phyloP scores from a whole-genome alignment of 2,797 vertebrate genomes.

The Myotis daubentonii region DNA sequence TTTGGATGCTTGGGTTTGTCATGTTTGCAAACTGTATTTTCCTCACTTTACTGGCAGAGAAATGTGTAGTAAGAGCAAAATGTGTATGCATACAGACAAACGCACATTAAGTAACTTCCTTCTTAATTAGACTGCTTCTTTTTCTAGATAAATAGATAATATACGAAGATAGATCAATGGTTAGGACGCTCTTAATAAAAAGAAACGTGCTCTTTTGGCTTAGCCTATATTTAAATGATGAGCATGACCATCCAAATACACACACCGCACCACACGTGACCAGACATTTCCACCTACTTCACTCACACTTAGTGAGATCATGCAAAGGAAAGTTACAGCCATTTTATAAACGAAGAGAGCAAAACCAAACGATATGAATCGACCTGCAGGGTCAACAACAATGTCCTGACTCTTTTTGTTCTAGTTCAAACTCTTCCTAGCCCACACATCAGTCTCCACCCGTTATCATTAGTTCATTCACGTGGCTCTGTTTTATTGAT shows the following conservation, averaged over 20 bases:
- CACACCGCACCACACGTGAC: not conserved
- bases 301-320: not conserved
- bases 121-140: not conserved
- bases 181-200: not conserved
- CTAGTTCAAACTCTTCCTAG: not conserved
- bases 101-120: not conserved
- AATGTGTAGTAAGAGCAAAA: constrained; percentile 15
- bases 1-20: constrained; percentile 60
- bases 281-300: not conserved
- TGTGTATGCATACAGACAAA: not conserved
- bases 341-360: not conserved
- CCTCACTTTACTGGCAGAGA: constrained; percentile 4
- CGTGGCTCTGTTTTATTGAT: not conserved
- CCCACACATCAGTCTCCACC: no score
- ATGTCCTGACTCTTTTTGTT: not conserved
- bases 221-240: not conserved
- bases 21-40: constrained; percentile 62
- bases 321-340: not conserved
- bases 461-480: not conserved
- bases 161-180: not conserved
- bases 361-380: not conserved
- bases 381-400: not conserved
- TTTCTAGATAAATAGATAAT: not conserved
- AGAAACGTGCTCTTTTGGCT: not conserved
- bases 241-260: not conserved